phyloP scores from a whole-genome alignment of 2,797 vertebrate genomes.

The Rhynchotus rufescens region DNA sequence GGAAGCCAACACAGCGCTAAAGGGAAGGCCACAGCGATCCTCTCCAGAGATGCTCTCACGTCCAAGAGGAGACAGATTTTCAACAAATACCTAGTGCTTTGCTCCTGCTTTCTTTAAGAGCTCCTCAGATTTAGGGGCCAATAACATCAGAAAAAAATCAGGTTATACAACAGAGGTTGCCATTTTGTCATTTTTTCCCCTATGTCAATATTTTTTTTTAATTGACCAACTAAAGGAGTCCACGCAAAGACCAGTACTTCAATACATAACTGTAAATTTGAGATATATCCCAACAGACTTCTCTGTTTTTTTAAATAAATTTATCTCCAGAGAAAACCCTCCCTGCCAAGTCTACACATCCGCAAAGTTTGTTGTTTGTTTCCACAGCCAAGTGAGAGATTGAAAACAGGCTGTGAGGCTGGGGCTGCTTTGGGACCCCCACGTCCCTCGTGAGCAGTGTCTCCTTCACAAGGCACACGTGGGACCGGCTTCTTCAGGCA shows the following conservation, averaged over 20 bases:
- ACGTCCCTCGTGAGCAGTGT: not conserved
- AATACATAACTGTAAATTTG: not conserved
- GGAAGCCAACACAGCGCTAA: not conserved
- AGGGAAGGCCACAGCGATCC: too few relatives aligned
- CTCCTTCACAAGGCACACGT: not conserved
- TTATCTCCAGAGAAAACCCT: not conserved
- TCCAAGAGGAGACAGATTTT: not conserved
- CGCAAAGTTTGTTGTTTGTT: not conserved
- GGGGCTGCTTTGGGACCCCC: not conserved
- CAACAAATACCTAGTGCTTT: not conserved
- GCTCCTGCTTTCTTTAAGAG: not conserved
- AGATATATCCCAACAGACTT: not conserved
- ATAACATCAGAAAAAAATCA: not conserved
- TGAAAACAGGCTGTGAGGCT: not conserved
- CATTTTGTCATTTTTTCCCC: not conserved
- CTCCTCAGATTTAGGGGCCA: not conserved
- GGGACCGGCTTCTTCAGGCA: not conserved
- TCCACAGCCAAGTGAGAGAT: slow-evolving; percentile 1
- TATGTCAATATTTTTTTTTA: not conserved
- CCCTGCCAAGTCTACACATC: not conserved
- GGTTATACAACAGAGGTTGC: not conserved
- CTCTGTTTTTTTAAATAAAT: not conserved
- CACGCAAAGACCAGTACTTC: not conserved
- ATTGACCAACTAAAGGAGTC: not conserved
- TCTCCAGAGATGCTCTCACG: rapidly evolving